These are phyloP conservation scores for Microcebus ravelobensis DNA, from an alignment of 2,113 vertebrate species.

Conservation along the genomic window DNA sequence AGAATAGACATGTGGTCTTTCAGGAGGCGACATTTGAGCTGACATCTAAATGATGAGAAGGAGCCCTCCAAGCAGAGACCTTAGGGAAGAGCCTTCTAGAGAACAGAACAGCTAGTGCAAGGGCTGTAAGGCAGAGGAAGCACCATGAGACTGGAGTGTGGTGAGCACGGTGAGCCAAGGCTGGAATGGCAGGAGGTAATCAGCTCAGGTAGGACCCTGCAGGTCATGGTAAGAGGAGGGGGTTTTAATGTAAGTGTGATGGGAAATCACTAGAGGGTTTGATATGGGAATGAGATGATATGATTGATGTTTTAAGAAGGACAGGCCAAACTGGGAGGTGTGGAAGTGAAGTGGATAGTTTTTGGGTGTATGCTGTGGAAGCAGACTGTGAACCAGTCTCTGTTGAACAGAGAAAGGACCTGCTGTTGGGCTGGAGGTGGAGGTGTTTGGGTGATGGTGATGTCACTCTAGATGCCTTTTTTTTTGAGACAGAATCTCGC, in stretches of 20 bases:
- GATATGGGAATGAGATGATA: neutral
- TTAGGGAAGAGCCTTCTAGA: neutral
- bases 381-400: neutral
- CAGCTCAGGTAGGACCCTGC: neutral
- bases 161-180: neutral
- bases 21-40: neutral
- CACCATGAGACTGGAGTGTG: neutral
- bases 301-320: neutral
- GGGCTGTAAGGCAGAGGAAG: neutral
- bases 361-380: neutral
- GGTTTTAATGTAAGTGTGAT: neutral
- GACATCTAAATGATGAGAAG: neutral
- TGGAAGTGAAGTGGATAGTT: neutral
- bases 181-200: neutral
- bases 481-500: too few species aligned
- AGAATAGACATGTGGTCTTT: neutral
- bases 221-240: neutral
- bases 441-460: neutral
- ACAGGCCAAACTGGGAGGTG: neutral
- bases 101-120: neutral
- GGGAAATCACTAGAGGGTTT: neutral
- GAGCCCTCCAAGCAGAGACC: neutral
- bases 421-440: neutral
- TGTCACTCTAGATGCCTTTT: neutral
- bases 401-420: neutral